Conservation (phyloP, 2,113 vertebrate species). For the Recurvirostra avosetta region DNA sequence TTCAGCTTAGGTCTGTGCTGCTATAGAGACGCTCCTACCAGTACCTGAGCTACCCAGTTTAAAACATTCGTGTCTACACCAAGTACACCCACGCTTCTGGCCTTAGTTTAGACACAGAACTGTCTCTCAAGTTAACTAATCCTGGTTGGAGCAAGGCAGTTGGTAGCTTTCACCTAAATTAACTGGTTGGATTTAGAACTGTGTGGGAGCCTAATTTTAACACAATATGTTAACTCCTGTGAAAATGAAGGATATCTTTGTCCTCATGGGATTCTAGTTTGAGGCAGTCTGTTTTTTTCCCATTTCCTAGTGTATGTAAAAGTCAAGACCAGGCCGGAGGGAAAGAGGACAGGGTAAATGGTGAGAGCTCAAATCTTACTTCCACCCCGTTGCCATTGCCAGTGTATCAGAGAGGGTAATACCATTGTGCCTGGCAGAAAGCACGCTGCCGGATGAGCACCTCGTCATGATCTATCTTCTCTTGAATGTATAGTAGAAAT, state of each 20-base stretch:
- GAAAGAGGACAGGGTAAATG: not conserved
- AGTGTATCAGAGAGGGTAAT: not conserved
- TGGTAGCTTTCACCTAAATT: constrained; percentile 39
- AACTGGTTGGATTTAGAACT: constrained; percentile 46
- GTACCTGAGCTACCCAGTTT: constrained; percentile 2
- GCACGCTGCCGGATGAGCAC: not conserved
- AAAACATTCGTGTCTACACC: not conserved
- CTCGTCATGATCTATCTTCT: not conserved
- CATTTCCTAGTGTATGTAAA: not conserved
- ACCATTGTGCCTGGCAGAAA: not conserved
- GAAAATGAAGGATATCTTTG: not conserved
- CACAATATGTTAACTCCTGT: constrained; percentile 7
- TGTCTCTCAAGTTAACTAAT: constrained; percentile 43
- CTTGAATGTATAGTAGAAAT: not conserved
- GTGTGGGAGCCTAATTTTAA: constrained; percentile 42
- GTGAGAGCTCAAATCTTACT: not conserved
- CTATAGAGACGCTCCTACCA: not conserved
- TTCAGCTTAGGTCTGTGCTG: not conserved
- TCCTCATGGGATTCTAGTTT: not conserved
- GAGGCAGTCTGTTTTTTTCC: not conserved
- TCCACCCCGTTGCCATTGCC: not conserved
- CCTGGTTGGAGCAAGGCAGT: not conserved
- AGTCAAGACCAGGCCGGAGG: not conserved
- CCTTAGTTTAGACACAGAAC: not conserved
- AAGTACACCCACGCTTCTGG: constrained; percentile 24